A percentile compares a stretch with the other conserved stretches of the same genome.
Evolutionary conservation across 2,113 vertebrate species (phyloP).

Genomic region (Saccopteryx bilineata): DNA sequence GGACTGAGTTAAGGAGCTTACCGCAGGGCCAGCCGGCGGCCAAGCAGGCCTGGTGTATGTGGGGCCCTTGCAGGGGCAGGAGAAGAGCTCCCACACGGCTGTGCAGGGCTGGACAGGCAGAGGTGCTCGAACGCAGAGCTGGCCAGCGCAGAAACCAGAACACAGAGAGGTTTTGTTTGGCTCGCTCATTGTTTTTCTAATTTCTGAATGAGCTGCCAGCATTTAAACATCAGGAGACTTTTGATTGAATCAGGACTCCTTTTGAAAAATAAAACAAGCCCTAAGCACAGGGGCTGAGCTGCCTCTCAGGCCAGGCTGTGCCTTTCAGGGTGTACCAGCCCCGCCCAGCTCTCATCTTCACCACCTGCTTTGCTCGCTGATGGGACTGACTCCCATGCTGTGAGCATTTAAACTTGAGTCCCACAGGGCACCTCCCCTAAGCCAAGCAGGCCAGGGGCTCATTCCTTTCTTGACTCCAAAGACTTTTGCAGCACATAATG

Average conservation of each 20-base stretch:
- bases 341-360: background rate
- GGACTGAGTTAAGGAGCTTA: background rate
- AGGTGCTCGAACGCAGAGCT: background rate
- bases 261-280: background rate
- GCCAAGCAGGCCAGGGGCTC: background rate
- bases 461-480: background rate
- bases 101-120: background rate
- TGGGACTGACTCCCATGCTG: rapidly evolving
- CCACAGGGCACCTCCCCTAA: background rate
- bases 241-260: background rate
- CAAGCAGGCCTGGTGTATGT: background rate
- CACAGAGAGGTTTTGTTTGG: background rate
- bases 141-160: background rate
- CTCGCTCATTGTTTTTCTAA: background rate
- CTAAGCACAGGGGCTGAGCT: background rate
- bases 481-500: background rate
- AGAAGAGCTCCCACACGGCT: background rate
- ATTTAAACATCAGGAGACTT: background rate
- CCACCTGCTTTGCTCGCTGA: background rate
- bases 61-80: background rate
- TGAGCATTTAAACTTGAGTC: background rate
- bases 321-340: background rate
- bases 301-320: background rate
- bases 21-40: rapidly evolving
- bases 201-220: background rate